phyloP scores from a whole-genome alignment of 92 coral and sea anemone genomes.

The Phymanthus crucifer region DNA sequence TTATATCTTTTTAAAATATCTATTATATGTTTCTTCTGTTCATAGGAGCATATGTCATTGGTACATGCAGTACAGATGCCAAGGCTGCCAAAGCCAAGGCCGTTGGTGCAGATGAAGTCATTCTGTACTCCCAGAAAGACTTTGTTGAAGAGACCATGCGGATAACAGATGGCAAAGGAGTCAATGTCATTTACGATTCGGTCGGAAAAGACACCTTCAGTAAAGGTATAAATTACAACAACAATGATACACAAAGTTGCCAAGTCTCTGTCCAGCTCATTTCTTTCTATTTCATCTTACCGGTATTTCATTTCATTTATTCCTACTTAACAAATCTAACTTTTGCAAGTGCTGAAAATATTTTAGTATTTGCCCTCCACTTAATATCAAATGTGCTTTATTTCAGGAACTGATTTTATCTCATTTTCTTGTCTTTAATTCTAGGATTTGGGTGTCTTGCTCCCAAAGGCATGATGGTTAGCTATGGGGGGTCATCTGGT shows the following conservation, averaged over 20 bases:
- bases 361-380: neutral
- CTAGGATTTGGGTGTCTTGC: slow-evolving; percentile 64
- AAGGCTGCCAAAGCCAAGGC: slow-evolving; percentile 69
- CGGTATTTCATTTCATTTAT: too few relatives aligned
- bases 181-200: slow-evolving; percentile 63
- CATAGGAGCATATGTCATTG: slow-evolving; percentile 73
- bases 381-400: neutral
- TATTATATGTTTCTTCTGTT: too few relatives aligned
- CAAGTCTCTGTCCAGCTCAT: neutral
- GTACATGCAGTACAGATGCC: slow-evolving; percentile 68
- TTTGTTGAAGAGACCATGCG: slow-evolving; percentile 64
- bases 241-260: neutral
- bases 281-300: neutral
- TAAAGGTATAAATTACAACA: slow-evolving; percentile 32
- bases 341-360: too few relatives aligned
- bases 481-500: slow-evolving; percentile 59
- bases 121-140: slow-evolving; percentile 69
- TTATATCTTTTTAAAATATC: neutral
- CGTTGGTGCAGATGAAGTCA: slow-evolving; percentile 74
- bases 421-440: neutral
- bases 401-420: neutral
- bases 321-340: too few relatives aligned
- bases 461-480: slow-evolving; percentile 51
- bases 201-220: slow-evolving; percentile 64
- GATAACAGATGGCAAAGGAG: slow-evolving; percentile 68